Evolutionary conservation across 2,888 invertebrate genomes (phyloP).

Genomic region (Dione juno): DNA sequence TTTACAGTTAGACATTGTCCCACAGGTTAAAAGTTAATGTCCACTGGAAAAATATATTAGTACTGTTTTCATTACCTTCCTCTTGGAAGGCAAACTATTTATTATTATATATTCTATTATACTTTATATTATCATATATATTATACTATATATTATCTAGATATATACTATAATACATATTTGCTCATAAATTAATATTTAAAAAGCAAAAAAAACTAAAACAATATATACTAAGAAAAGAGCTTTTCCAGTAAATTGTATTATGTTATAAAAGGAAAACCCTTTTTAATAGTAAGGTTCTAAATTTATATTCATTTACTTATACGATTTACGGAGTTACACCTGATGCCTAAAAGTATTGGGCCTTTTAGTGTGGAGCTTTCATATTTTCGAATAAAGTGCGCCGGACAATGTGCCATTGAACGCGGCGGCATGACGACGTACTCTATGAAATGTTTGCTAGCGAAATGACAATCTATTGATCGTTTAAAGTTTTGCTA

Average conservation of each 20-base stretch:
- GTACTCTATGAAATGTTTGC: conserved; percentile 30
- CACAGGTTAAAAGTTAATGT: too few relatives aligned
- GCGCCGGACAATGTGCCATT: conserved; percentile 30
- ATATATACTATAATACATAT: too few relatives aligned
- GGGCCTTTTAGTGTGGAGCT: conserved; percentile 20
- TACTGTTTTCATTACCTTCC: too few relatives aligned
- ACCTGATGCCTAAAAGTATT: conserved; percentile 29
- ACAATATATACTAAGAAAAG: not conserved
- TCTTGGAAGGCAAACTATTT: too few relatives aligned
- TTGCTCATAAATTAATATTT: too few relatives aligned
- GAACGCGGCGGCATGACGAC: conserved; percentile 27
- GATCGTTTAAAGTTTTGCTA: conserved; percentile 40
- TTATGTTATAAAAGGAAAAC: conserved; percentile 2
- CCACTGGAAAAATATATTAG: too few relatives aligned
- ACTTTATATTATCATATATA: too few relatives aligned
- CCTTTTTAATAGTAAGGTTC: conserved; percentile 2
- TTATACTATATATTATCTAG: too few relatives aligned
- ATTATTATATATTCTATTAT: too few relatives aligned
- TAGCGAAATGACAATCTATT: conserved; percentile 25
- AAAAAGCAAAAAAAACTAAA: not conserved
- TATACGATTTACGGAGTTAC: conserved; percentile 11
- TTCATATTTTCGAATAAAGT: conserved; percentile 28
- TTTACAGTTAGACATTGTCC: too few relatives aligned
- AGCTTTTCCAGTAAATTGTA: not conserved
- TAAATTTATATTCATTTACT: conserved; percentile 17